Conservation (phyloP, 2,888 invertebrate genomes). For the Digitonthophagus gazella region DNA sequence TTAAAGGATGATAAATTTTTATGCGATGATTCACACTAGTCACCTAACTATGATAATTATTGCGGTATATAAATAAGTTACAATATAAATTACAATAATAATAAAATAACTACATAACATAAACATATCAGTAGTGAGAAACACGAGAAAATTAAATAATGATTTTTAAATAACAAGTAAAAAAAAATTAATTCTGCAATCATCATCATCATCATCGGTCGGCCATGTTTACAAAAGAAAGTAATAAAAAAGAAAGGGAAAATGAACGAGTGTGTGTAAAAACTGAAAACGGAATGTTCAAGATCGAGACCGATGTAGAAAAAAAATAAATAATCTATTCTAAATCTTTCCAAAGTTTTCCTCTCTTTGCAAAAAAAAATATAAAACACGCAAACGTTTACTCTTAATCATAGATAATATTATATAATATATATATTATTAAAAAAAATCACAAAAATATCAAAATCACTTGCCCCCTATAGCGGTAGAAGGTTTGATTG, state of each 20-base stretch:
- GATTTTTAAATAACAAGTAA: constrained; percentile 50
- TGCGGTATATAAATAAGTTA: constrained; percentile 54
- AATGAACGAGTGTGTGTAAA: constrained; percentile 38
- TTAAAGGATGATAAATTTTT: constrained; percentile 4
- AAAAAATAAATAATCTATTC: constrained; percentile 42
- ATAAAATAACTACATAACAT: constrained; percentile 54
- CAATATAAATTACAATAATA: constrained; percentile 54
- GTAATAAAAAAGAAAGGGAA: constrained; percentile 36
- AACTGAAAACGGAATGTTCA: constrained; percentile 27
- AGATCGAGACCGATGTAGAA: constrained; percentile 49
- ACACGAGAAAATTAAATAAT: constrained; percentile 49
- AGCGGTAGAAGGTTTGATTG: constrained; percentile 41
- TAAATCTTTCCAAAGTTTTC: constrained; percentile 26
- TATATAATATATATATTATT: constrained; percentile 34
- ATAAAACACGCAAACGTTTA: constrained; percentile 46
- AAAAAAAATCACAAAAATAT: constrained; percentile 51
- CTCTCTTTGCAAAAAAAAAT: constrained; percentile 40
- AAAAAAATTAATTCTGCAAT: constrained; percentile 45
- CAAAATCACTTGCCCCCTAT: constrained; percentile 50
- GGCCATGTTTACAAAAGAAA: constrained; percentile 33
- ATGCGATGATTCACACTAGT: constrained; percentile 44
- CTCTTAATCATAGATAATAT: constrained; percentile 34
- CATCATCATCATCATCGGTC: no score
- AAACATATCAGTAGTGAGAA: constrained; percentile 51
- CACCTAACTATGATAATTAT: constrained; percentile 43